Base-by-base conservation (phyloP, 2,888 invertebrate species). In the Holacanthella duospinosa region DNA sequence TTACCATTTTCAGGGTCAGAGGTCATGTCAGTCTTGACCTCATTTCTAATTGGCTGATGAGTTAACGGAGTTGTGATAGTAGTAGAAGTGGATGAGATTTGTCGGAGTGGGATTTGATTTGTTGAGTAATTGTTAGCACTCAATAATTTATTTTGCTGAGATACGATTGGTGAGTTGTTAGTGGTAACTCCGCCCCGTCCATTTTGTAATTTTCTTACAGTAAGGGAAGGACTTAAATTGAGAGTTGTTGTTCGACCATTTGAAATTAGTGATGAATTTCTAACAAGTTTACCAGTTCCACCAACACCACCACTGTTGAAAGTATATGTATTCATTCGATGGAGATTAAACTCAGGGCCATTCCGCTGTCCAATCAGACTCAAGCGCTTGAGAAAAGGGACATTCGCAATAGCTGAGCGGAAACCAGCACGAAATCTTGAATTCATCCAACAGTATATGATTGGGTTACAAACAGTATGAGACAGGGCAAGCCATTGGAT, bases 371-470 rank as follows among this genome's bases (percentile, higher is more conserved):
- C 28, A 1, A 60, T 43, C n/a, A 53, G 21, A 4, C 43, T 19
- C 16, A 60, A n/a, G 9, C 29, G 9, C 12, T 48, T 57, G 29
- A 68, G 55, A 24, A 67, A 61, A 4, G 70, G 70, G 44, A 70
- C 64, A 29, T 65, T 67, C 29, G 64, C 61, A 28, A 67, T 61
- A 21, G 70, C 70, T 64, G 77, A 76, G 6, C 76, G 66, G 63
- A 71, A 71, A 27, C 69, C 68, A 21, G 60, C 66, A 4, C 71
- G 67, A 59, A 69, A 71, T 74, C 58, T 74, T 67, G 54, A 76
- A 64, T 77, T 78, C 75, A 75, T 75, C 74, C 74, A 75, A 63
- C 74, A 75, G 60, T 75, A 74, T 44, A 76, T 75, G 56, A 76
- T 63, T 1, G 76, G 75, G 55, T 75, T 75, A 64, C 74, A 74